These are phyloP conservation scores for Dicerorhinus sumatrensis DNA, from an alignment of 2,113 vertebrate genomes.

Conservation along the genomic window DNA sequence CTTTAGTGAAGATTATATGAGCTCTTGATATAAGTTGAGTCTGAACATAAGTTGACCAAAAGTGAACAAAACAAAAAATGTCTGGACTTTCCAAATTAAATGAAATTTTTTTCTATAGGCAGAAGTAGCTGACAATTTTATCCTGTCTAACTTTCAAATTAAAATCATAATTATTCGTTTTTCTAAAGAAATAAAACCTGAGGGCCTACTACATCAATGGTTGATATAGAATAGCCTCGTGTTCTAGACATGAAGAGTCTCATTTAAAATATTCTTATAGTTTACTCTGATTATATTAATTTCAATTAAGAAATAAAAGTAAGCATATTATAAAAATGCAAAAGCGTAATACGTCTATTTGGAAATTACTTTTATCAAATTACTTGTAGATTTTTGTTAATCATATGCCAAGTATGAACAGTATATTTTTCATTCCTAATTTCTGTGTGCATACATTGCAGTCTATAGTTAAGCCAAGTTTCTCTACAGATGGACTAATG, in stretches of 20 bases:
- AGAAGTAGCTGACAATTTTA: not conserved
- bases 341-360: not conserved
- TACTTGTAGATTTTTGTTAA: not conserved
- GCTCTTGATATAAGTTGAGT: not conserved
- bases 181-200: not conserved
- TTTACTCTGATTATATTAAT: not conserved
- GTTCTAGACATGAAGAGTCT: not conserved
- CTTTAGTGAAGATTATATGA: slow-evolving; percentile 26
- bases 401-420: not conserved
- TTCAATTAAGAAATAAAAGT: slow-evolving; percentile 12
- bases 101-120: not conserved
- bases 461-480: not conserved
- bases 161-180: not conserved
- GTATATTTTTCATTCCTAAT: not conserved
- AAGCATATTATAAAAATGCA: not conserved
- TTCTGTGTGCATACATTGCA: not conserved
- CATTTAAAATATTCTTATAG: slow-evolving; percentile 39
- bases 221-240: not conserved
- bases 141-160: not conserved
- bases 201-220: not conserved
- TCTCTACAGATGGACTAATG: not conserved
- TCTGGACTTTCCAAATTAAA: not conserved
- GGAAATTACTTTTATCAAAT: not conserved
- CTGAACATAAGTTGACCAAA: not conserved
- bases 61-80: not conserved